Conservation (phyloP, 2,888 invertebrate species). For the Campaea margaritaria region DNA sequence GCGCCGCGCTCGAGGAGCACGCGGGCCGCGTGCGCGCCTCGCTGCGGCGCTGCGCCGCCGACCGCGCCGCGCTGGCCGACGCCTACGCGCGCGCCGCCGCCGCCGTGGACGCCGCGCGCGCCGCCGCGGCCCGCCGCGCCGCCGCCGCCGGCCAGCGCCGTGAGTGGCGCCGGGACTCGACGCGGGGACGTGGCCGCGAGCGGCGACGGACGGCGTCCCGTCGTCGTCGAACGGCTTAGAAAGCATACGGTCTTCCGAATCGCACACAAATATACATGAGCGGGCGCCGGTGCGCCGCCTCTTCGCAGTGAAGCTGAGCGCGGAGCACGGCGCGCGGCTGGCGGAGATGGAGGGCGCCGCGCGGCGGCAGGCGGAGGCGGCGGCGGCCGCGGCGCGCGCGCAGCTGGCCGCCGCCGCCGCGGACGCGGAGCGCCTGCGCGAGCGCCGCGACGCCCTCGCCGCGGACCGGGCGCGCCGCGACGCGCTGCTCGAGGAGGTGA, state of each 20-base stretch:
- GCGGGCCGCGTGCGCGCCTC: constrained; percentile 60
- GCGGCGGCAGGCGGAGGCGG: too few species aligned
- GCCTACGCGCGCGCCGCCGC: constrained; percentile 57
- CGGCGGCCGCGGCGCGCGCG: constrained; percentile 39
- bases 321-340: constrained; percentile 45
- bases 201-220: too few species aligned
- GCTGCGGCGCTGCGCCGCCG: constrained; percentile 59
- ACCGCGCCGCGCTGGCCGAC: constrained; percentile 59
- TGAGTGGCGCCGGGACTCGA: constrained; percentile 49
- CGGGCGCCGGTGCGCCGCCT: too few species aligned
- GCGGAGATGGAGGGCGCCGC: too few species aligned
- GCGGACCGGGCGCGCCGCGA: constrained; percentile 41
- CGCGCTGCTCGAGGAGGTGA: constrained; percentile 35
- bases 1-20: constrained; percentile 64
- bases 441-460: constrained; percentile 45
- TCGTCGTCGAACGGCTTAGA: constrained; percentile 33
- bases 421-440: constrained; percentile 10
- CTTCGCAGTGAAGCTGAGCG: constrained; percentile 27
- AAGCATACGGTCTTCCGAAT: too few species aligned
- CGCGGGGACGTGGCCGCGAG: constrained; percentile 31
- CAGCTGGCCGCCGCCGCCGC: constrained; percentile 30
- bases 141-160: constrained; percentile 10
- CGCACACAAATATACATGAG: too few species aligned
- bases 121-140: constrained; percentile 19
- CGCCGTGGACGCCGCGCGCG: constrained; percentile 46